Evolutionary conservation across 2,888 invertebrate genomes (phyloP), one percentile per base, ranked within the genome.

Genomic region (Ecdyonurus torrentis): DNA sequence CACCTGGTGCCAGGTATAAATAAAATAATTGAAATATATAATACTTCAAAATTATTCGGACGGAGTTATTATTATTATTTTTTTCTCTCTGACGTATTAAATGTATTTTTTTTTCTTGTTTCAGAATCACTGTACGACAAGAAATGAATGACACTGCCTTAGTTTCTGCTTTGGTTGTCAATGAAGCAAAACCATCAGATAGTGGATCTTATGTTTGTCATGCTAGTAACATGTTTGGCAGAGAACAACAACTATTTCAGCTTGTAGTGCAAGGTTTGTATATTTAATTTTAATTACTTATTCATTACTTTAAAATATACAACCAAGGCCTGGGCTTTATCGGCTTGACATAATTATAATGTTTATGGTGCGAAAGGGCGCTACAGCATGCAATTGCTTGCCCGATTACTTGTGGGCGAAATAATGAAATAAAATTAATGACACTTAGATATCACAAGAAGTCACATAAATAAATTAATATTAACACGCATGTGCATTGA

Each of bases 191-290:
- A 69, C 81, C 87, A 52, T 77, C 79, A 18, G 88, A 89, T 70
- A 85, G 85, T 67, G 89, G 88, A 0, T 82, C 86, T 1, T 89
- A 89, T 71, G 86, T 86, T 69, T 89, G 89, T 70, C 84, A 85
- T 55, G 88, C 89, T 22, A 85, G 82, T 71, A 89, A 89, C 73
- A 78, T 84, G 69, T 86, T 85, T 68, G 85, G 85, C 2, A 79
- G 83, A 64, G 84, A 84, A 71, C 87, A 89, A 72, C 85, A 86
- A 69, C 73, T 84, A 66, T 84, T 87, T 23, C 84, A 86, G 69
- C 75, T 89, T 52, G 79, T 83, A 66, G 87, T 89, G 1, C 86
- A 86, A 75, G 81, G 81, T 81, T 72, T 53, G 61, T 20, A n/a
- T 2, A 5, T 37, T 5, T 10, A 37, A 37, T 37, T 37, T 37